Conservation (phyloP, 37 sponge, comb jelly and placozoan genomes). For the Aplysina aerophoba region DNA sequence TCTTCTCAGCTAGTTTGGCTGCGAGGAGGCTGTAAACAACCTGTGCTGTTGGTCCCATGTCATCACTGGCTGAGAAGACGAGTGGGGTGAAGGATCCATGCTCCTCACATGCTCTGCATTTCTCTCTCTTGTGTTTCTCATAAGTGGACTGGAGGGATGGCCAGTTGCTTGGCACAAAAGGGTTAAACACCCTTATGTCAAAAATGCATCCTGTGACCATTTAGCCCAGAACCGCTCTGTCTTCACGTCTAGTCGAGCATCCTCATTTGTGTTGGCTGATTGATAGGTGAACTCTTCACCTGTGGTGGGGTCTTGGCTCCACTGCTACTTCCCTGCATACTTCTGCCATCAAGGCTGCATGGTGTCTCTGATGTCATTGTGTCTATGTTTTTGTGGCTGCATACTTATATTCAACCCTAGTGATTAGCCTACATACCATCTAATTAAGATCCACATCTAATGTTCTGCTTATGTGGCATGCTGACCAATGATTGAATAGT, state of each 20-base stretch:
- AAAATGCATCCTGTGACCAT: background rate
- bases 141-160: background rate
- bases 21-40: background rate
- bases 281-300: conserved; percentile 1
- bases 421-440: too few species aligned
- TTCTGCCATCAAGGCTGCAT: background rate
- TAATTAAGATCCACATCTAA: too few species aligned
- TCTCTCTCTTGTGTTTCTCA: conserved; percentile 5
- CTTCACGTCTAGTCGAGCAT: background rate
- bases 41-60: conserved; percentile 5
- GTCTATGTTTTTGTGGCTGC: too few species aligned
- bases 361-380: background rate
- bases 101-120: background rate
- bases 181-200: background rate
- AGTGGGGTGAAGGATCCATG: conserved; percentile 23
- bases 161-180: background rate
- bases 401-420: too few species aligned
- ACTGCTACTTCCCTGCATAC: background rate
- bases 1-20: conserved; percentile 15
- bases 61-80: background rate
- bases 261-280: background rate
- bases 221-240: background rate
- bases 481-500: too few species aligned
- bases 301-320: background rate
- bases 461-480: too few species aligned